phyloP scores from a whole-genome alignment of 2,797 vertebrate species.

The Sebastes umbrosus region DNA sequence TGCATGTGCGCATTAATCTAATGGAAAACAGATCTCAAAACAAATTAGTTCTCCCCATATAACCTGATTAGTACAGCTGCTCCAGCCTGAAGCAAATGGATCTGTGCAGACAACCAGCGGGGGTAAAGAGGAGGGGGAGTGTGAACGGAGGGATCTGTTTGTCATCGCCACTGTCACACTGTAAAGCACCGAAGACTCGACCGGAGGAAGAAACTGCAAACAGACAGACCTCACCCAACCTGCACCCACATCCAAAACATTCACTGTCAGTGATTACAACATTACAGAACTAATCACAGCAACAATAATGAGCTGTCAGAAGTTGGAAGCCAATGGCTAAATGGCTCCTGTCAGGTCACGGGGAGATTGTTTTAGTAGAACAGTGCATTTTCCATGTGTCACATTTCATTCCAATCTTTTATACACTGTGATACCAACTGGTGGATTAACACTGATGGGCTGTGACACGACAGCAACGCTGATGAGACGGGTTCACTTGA shows the following conservation, averaged over 20 bases:
- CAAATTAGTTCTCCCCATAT: constrained; percentile 55
- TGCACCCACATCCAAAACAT: constrained; percentile 11
- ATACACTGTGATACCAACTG: neutral
- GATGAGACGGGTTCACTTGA: neutral
- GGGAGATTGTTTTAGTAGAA: constrained; percentile 40
- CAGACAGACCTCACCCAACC: constrained; percentile 1
- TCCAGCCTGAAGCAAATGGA: constrained; percentile 41
- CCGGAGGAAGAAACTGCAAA: neutral
- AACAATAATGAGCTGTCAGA: constrained; percentile 49
- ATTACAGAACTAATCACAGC: constrained; percentile 38
- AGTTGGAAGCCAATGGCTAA: constrained; percentile 19
- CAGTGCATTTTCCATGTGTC: constrained; percentile 43
- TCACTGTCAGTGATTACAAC: constrained; percentile 8
- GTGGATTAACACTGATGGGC: constrained; percentile 27
- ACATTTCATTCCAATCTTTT: constrained; percentile 44
- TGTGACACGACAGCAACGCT: neutral
- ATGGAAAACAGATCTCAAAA: constrained; percentile 64
- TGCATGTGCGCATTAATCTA: constrained; percentile 50
- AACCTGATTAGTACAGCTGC: constrained; percentile 64
- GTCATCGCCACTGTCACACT: constrained; percentile 4
- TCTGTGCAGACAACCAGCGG: constrained; percentile 31
- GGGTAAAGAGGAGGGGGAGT: neutral
- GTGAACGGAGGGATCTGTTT: neutral
- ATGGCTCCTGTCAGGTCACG: constrained; percentile 26
- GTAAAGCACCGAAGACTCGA: constrained; percentile 22